phyloP scores from a whole-genome alignment of 92 coral and sea anemone genomes.

The Ricordea florida region DNA sequence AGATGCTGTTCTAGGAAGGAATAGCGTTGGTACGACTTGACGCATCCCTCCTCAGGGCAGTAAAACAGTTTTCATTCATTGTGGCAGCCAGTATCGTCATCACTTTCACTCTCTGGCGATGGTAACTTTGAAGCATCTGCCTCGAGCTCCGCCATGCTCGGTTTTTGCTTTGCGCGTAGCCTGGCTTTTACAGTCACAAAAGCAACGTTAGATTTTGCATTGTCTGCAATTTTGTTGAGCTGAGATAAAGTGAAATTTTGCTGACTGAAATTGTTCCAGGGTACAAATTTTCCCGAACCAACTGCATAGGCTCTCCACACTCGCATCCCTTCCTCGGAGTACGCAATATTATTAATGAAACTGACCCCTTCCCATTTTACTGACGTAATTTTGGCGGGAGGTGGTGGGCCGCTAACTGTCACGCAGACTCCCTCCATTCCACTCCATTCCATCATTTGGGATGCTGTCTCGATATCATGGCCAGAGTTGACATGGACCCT shows the following conservation, averaged over 20 bases:
- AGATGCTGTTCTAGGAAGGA: constrained; percentile 48
- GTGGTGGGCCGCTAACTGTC: constrained; percentile 29
- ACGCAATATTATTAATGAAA: constrained; percentile 47
- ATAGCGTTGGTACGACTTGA: constrained; percentile 38
- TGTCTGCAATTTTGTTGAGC: constrained; percentile 15
- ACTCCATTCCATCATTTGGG: constrained; percentile 41
- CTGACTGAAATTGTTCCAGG: constrained; percentile 33
- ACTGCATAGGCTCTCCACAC: constrained; percentile 52
- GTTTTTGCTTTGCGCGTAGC: neutral
- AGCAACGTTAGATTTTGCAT: constrained; percentile 27
- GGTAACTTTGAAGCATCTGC: too few relatives aligned
- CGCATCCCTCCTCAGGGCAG: constrained; percentile 58
- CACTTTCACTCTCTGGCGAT: neutral
- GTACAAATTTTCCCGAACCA: constrained; percentile 29
- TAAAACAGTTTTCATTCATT: constrained; percentile 20
- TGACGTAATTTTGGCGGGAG: neutral
- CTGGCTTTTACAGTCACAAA: constrained; percentile 27
- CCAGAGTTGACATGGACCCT: constrained; percentile 43
- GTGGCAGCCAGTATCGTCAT: neutral
- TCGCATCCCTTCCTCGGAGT: constrained; percentile 16
- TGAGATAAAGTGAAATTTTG: constrained; percentile 5
- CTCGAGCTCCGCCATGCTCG: neutral
- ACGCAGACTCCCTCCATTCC: constrained; percentile 48
- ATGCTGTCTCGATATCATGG: constrained; percentile 34
- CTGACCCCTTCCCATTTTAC: constrained; percentile 61